Evolutionary conservation across 2,797 vertebrate genomes (phyloP), one percentile per base, ranked within the genome.

Genomic region (Brachyrhaphis roseni): DNA sequence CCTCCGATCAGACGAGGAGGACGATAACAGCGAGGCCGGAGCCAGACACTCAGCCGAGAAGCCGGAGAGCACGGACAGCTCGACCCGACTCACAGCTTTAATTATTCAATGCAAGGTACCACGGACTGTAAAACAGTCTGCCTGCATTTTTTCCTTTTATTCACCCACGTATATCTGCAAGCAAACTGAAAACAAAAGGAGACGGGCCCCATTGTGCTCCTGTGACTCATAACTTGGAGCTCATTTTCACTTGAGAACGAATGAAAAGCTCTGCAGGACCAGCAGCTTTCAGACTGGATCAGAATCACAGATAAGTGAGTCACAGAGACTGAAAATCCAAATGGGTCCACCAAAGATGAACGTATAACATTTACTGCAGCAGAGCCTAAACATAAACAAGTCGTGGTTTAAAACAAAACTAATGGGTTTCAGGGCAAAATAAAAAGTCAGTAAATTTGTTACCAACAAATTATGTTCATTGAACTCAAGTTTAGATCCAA

Each of bases 21-120:
- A 94, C 3, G 92, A 95, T 76, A 86, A 82, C 88, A 92, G 89
- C 39, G 83, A 92, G 41, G 92, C 90, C 3, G 87, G 84, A 49
- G 92, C 82, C 72, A 86, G 90, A 72, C 88, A 72, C 79, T 86
- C 90, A 1, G 84, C 88, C 0, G 90, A 91, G 73, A 93, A 92
- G 86, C 76, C 46, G 3, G 86, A 88, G 73, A 84, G 66, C 72
- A 84, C 78, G 1, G 90, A 86, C 84, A 84, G 77, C 77, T 80
- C 79, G 1, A 8, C 72, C 41, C 77, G 26, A 64, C 92, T 95
- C 80, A 84, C 91, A 20, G 91, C 94, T 74, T 94, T 97, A 89
- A 86, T 94, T 16, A 89, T 97, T 79, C 92, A 93, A 41, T 96
- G 96, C 94, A 96, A 96, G 95, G 96, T 97, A 95, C 31, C 1